A percentile compares a stretch with the other conserved stretches of the same genome.
Conservation (phyloP, 2,797 vertebrate genomes). For the Dendrocincla fuliginosa region DNA sequence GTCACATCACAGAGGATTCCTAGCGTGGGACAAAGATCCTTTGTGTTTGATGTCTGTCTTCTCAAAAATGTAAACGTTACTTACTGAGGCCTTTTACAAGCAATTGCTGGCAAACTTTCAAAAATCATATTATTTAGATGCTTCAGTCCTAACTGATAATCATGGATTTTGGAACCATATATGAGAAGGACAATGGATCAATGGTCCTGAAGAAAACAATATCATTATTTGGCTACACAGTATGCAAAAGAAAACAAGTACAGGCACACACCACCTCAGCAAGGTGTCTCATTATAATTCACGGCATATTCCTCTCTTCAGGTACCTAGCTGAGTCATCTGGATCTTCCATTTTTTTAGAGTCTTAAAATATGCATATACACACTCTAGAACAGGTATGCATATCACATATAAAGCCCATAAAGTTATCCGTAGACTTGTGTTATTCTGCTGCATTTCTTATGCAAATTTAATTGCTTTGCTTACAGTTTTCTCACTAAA, state of each 20-base stretch:
- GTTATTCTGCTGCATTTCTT: neutral
- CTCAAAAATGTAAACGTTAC: neutral
- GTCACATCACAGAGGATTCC: neutral
- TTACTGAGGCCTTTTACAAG: neutral
- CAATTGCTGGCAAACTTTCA: neutral
- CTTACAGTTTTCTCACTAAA: neutral
- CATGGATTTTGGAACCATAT: neutral
- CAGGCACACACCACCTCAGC: neutral
- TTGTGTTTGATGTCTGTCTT: neutral
- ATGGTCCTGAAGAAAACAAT: neutral
- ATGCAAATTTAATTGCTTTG: neutral
- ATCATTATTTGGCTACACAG: neutral
- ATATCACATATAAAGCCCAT: neutral
- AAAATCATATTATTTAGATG: neutral
- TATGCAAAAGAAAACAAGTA: neutral
- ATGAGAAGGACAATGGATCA: neutral
- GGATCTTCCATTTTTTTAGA: neutral
- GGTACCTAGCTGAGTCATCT: neutral
- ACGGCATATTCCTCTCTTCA: neutral
- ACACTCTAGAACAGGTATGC: neutral
- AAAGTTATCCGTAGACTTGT: neutral
- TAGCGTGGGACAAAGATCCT: neutral
- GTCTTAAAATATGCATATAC: neutral
- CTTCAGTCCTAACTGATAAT: neutral
- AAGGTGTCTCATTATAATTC: neutral